A percentile compares a stretch with the other conserved stretches of the same genome.
phyloP scores from a whole-genome alignment of 1,140 invertebrate species.

The Drosophila bifasciata region DNA sequence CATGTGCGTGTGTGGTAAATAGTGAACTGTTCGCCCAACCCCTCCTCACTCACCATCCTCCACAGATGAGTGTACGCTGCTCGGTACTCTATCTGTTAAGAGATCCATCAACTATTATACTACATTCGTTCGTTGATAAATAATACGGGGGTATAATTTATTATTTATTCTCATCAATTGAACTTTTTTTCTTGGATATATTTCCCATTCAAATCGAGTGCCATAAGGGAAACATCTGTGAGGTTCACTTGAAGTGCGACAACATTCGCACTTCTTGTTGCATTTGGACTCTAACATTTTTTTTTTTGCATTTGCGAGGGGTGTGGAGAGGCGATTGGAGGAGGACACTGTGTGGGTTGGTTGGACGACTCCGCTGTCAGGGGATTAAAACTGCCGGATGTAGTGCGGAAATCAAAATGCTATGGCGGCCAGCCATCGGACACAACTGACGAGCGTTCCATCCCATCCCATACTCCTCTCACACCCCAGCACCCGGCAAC shows the following conservation, averaged over 20 bases:
- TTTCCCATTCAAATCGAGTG: too few species aligned
- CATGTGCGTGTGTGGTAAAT: conserved; percentile 65
- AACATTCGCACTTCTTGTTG: conserved; percentile 4
- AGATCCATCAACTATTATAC: too few species aligned
- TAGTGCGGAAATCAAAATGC: conserved; percentile 79
- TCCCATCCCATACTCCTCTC: conserved; percentile 20
- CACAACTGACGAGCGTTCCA: conserved; percentile 47
- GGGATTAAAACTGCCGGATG: conserved; percentile 78
- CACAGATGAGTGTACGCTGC: too few species aligned
- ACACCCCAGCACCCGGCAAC: background rate
- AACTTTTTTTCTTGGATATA: too few species aligned
- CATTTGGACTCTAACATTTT: conserved; percentile 40
- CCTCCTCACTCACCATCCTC: conserved; percentile 19
- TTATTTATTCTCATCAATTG: too few species aligned
- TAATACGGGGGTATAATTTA: too few species aligned
- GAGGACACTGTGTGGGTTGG: conserved; percentile 13
- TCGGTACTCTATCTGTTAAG: too few species aligned
- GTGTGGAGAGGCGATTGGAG: background rate
- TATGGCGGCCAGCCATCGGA: conserved; percentile 58
- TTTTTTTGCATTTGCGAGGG: conserved; percentile 6
- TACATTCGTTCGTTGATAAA: too few species aligned
- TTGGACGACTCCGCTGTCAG: conserved; percentile 36
- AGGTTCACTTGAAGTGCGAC: too few species aligned
- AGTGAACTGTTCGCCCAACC: conserved; percentile 71
- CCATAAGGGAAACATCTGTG: too few species aligned